phyloP scores from a whole-genome alignment of 2,888 invertebrate species.

The Cactoblastis cactorum region DNA sequence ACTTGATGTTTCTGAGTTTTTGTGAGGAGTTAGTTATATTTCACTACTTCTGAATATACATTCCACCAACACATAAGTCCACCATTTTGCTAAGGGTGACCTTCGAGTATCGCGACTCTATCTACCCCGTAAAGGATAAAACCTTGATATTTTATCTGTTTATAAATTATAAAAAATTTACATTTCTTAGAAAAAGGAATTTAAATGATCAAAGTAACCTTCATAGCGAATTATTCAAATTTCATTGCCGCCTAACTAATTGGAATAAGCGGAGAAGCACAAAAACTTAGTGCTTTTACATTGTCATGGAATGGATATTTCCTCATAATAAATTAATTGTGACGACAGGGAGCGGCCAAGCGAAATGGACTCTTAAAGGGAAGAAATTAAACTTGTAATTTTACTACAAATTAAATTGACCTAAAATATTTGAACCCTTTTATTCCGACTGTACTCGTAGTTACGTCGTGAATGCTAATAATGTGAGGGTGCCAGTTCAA shows the following conservation, averaged over 20 bases:
- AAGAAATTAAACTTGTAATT: conserved; percentile 63
- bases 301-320: conserved; percentile 68
- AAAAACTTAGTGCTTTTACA: conserved; percentile 60
- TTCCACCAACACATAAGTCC: too few species aligned
- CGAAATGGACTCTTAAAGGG: conserved; percentile 59
- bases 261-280: conserved; percentile 48
- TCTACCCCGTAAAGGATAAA: too few species aligned
- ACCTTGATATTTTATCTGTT: too few species aligned
- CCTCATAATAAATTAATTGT: conserved; percentile 70
- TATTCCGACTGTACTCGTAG: conserved; percentile 51
- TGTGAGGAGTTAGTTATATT: too few species aligned
- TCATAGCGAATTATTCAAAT: conserved; percentile 35
- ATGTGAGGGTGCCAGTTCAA: conserved; percentile 66
- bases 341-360: conserved; percentile 47
- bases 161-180: background rate
- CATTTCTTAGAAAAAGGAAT: background rate
- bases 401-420: conserved; percentile 61
- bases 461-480: conserved; percentile 72
- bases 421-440: conserved; percentile 72
- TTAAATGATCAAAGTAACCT: conserved; percentile 17
- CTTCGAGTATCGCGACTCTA: too few species aligned
- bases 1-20: too few species aligned
- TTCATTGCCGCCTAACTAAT: conserved; percentile 39
- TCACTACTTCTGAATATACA: too few species aligned
- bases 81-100: too few species aligned